phyloP scores from a whole-genome alignment of 2,113 vertebrate species.

The Sinocyclocheilus anophthalmus region DNA sequence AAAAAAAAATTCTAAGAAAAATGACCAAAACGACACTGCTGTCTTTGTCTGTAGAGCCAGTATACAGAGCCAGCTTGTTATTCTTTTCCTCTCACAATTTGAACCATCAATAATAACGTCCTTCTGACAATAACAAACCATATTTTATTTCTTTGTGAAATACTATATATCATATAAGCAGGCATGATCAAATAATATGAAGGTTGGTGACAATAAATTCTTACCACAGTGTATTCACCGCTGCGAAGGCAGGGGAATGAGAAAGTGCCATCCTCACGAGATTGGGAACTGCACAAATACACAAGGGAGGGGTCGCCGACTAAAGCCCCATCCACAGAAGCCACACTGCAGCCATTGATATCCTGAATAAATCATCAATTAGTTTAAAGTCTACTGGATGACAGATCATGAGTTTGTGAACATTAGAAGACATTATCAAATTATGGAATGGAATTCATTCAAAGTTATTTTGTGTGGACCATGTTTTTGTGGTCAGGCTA shows the following conservation, averaged over 20 bases:
- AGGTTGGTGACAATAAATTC: constrained; percentile 34
- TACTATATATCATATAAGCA: not conserved
- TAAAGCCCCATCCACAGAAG: constrained; percentile 86
- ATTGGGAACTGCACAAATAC: constrained; percentile 88
- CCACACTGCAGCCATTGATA: constrained; percentile 82
- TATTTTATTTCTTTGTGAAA: not conserved
- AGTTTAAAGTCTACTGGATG: not conserved
- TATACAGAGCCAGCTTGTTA: not conserved
- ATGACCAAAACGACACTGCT: too few species aligned
- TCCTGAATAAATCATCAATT: constrained; percentile 71
- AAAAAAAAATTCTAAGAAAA: too few species aligned
- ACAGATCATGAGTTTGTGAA: not conserved
- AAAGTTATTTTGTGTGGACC: not conserved
- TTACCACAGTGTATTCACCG: constrained; percentile 91
- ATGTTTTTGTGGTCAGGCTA: not conserved
- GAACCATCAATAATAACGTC: not conserved
- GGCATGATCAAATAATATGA: not conserved
- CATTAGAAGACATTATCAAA: not conserved
- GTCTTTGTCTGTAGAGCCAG: too few species aligned
- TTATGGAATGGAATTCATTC: not conserved
- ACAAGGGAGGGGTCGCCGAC: constrained; percentile 77
- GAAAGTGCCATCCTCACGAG: constrained; percentile 90
- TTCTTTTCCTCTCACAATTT: not conserved
- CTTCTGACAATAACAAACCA: not conserved
- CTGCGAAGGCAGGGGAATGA: constrained; percentile 89